These are phyloP conservation scores for Drosophila aff. DNA, from an alignment of 1,140 invertebrate genomes.

Conservation along the genomic window DNA sequence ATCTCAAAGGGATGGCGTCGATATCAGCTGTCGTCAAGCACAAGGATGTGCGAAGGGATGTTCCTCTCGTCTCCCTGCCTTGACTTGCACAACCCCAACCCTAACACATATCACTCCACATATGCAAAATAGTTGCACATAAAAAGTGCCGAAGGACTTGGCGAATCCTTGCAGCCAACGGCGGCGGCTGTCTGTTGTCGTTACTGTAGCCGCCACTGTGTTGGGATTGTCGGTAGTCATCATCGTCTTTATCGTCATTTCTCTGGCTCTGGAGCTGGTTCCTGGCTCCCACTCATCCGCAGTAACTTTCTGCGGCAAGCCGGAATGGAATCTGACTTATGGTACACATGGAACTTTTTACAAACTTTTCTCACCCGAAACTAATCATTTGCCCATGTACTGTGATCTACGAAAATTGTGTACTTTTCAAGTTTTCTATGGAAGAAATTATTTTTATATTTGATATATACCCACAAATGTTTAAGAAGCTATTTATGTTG, in stretches of 20 bases:
- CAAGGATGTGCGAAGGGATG: slow-evolving; percentile 33
- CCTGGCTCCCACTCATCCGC: slow-evolving; percentile 22
- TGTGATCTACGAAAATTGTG: no score
- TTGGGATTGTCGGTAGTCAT: slow-evolving; percentile 40
- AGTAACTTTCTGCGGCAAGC: slow-evolving; percentile 41
- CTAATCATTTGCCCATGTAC: background rate
- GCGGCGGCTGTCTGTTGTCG: slow-evolving; percentile 53
- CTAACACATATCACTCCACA: slow-evolving; percentile 5
- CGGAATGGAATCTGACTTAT: slow-evolving; percentile 74
- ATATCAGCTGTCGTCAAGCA: slow-evolving; percentile 52
- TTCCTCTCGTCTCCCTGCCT: background rate
- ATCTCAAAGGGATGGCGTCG: slow-evolving; percentile 39
- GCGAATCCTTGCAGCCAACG: slow-evolving; percentile 30
- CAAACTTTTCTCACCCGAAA: background rate
- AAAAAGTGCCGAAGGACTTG: slow-evolving; percentile 65
- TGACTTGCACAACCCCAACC: slow-evolving; percentile 7
- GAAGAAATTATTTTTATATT: background rate
- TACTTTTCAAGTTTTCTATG: background rate
- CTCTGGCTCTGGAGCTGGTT: slow-evolving; percentile 10
- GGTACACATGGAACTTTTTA: slow-evolving; percentile 21
- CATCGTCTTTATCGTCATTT: slow-evolving; percentile 35
- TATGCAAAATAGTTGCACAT: slow-evolving; percentile 79
- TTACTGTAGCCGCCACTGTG: slow-evolving; percentile 27
- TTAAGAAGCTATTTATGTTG: background rate
- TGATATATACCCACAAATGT: background rate